Conservation (phyloP, 2,797 vertebrate genomes). For the Liparis tanakae region DNA sequence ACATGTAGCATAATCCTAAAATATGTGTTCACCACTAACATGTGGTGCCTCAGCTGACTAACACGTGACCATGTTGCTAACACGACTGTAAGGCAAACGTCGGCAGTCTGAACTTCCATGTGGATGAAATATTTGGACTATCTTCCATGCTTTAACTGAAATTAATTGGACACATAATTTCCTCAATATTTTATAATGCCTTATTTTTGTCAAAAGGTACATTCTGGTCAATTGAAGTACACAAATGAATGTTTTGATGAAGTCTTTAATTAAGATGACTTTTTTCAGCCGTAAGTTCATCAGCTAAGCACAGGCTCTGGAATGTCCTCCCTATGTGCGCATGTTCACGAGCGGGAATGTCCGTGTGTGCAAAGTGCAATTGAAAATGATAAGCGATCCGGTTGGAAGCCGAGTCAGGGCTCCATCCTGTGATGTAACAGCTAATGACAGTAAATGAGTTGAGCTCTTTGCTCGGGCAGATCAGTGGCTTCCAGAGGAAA, state of each 20-base stretch:
- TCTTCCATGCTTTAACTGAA: background rate
- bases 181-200: background rate
- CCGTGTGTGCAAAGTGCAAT: constrained; percentile 56
- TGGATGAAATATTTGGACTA: background rate
- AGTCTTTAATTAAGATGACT: background rate
- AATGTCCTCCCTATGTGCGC: background rate
- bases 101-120: background rate
- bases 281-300: background rate
- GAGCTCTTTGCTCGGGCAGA: constrained; percentile 47
- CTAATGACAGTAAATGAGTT: constrained; percentile 56
- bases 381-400: constrained; percentile 46
- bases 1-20: background rate
- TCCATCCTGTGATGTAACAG: constrained; percentile 62
- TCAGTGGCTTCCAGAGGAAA: constrained; percentile 59
- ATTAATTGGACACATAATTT: background rate
- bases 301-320: background rate
- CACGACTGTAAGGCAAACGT: background rate
- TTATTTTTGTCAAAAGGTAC: background rate
- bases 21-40: background rate
- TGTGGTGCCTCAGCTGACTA: background rate
- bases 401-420: constrained; percentile 20
- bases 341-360: constrained; percentile 32
- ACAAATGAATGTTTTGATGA: background rate
- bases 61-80: background rate
- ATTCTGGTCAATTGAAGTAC: background rate